Evolutionary conservation across 1,140 invertebrate genomes (phyloP).

Genomic region (Philaenus spumarius): DNA sequence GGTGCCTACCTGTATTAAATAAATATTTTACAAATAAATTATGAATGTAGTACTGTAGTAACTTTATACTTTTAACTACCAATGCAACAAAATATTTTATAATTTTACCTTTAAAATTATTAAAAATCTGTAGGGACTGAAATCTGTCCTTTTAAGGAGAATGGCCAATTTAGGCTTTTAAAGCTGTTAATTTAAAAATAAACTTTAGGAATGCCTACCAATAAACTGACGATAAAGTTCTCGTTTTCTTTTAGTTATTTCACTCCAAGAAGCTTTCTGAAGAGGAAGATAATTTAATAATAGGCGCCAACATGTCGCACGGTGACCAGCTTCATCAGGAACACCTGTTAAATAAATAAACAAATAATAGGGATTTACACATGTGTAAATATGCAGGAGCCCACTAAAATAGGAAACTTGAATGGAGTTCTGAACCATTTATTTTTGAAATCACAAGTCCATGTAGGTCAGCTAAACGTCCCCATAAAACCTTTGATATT

Average conservation of each 20-base stretch:
- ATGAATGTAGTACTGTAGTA: too few relatives aligned
- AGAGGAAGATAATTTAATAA: slow-evolving; percentile 74
- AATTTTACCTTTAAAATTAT: too few relatives aligned
- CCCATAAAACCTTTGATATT: neutral
- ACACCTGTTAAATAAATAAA: slow-evolving; percentile 52
- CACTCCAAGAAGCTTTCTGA: slow-evolving; percentile 53
- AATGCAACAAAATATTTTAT: too few relatives aligned
- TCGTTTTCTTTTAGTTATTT: slow-evolving; percentile 59
- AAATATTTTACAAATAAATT: too few relatives aligned
- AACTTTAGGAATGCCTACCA: slow-evolving; percentile 44
- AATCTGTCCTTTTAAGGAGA: too few relatives aligned
- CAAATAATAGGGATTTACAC: neutral
- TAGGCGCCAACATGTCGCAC: slow-evolving; percentile 75
- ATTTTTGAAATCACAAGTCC: neutral
- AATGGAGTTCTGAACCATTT: neutral
- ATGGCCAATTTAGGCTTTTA: too few relatives aligned
- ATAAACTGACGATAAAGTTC: slow-evolving; percentile 78
- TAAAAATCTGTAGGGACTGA: too few relatives aligned
- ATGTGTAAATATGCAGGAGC: neutral
- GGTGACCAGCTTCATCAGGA: slow-evolving; percentile 68
- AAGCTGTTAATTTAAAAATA: too few relatives aligned
- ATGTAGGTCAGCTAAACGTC: neutral
- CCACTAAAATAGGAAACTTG: too few relatives aligned
- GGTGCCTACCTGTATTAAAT: too few relatives aligned
- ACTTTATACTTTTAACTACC: too few relatives aligned